A percentile compares a stretch with the other conserved stretches of the same genome.
phyloP scores from a whole-genome alignment of 2,888 invertebrate genomes.

The Hetaerina titia region DNA sequence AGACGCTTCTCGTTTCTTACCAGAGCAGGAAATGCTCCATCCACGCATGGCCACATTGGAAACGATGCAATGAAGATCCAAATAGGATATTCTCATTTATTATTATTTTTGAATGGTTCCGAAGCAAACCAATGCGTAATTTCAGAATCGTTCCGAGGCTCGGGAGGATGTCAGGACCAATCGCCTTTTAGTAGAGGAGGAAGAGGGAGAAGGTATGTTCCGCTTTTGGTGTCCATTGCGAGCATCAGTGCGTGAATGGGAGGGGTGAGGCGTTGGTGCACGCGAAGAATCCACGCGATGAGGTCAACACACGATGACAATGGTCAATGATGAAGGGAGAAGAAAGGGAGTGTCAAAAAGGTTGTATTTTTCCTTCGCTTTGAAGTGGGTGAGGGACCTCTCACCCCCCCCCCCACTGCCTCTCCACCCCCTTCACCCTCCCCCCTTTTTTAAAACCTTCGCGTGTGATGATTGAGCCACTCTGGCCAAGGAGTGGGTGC shows the following conservation, averaged over 20 bases:
- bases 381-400: neutral
- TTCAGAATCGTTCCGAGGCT: neutral
- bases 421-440: neutral
- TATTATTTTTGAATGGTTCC: neutral
- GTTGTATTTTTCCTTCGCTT: neutral
- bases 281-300: neutral
- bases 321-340: slow-evolving; percentile 43
- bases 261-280: neutral
- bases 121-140: neutral
- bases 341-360: slow-evolving; percentile 42
- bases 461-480: slow-evolving; percentile 57
- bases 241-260: neutral
- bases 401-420: neutral
- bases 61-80: neutral
- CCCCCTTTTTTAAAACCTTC: neutral
- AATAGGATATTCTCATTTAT: neutral
- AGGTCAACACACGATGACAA: slow-evolving; percentile 60
- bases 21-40: neutral
- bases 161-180: slow-evolving; percentile 3
- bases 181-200: neutral
- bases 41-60: neutral
- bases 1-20: neutral
- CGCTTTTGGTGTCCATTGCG: neutral
- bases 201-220: neutral
- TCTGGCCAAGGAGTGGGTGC: neutral